phyloP scores from a whole-genome alignment of 1,140 invertebrate species.

The Leptopilina boulardi region DNA sequence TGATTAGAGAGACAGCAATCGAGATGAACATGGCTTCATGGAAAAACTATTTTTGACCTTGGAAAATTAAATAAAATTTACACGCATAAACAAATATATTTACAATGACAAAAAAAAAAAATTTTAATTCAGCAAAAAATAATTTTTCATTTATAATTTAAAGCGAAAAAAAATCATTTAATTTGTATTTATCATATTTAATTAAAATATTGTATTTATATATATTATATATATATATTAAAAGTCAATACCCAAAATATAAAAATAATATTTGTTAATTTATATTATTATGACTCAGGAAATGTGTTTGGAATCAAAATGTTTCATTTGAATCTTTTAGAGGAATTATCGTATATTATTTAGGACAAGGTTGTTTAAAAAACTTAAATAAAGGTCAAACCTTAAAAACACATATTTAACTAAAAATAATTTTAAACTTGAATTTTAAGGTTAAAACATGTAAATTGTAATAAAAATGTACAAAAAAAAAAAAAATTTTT shows the following conservation, averaged over 20 bases:
- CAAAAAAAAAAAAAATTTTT: background rate
- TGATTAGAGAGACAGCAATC: background rate
- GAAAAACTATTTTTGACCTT: constrained; percentile 25
- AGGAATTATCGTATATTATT: background rate
- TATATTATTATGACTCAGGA: background rate
- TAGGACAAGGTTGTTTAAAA: constrained; percentile 18
- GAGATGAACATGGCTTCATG: constrained; percentile 24
- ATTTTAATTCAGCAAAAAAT: background rate
- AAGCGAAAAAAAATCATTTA: too few relatives aligned
- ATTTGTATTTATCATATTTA: too few relatives aligned
- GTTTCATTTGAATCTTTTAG: background rate
- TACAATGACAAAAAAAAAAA: too few relatives aligned
- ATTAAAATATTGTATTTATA: too few relatives aligned
- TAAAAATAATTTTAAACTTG: background rate
- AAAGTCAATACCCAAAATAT: too few relatives aligned
- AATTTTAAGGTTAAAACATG: background rate
- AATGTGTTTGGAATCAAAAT: background rate
- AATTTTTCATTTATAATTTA: too few relatives aligned
- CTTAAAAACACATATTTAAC: background rate
- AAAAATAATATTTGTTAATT: background rate
- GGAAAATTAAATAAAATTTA: background rate
- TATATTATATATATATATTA: too few relatives aligned
- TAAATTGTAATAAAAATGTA: constrained; percentile 1
- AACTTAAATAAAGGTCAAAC: background rate
- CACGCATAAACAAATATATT: too few relatives aligned